A percentile compares a stretch with the other conserved stretches of the same genome.
These are phyloP conservation scores for Pseudopleuronectes americanus DNA, from an alignment of 2,797 vertebrate species.

Conservation along the genomic window DNA sequence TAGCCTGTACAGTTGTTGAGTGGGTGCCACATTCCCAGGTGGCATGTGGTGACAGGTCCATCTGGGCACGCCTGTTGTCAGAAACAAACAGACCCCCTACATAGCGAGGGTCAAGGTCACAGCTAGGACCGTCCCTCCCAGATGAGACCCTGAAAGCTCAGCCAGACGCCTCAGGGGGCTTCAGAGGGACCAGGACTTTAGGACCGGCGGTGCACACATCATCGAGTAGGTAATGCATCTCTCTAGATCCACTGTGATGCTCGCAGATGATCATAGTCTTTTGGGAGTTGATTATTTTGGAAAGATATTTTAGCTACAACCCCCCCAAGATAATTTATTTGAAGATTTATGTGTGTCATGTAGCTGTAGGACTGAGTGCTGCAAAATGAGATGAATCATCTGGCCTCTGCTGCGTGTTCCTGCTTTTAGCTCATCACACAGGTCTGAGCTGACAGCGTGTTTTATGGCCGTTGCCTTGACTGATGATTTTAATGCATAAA, in stretches of 20 bases:
- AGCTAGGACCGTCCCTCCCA: constrained; percentile 46
- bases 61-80: constrained; percentile 72
- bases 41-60: constrained; percentile 83
- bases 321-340: neutral
- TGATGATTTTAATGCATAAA: constrained; percentile 7
- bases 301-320: constrained; percentile 47
- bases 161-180: constrained; percentile 35
- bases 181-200: constrained; percentile 43
- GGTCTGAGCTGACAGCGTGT: constrained; percentile 4
- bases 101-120: constrained; percentile 71
- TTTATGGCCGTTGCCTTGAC: neutral
- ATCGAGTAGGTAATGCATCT: constrained; percentile 48
- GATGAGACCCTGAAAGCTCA: constrained; percentile 54
- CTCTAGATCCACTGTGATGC: constrained; percentile 11
- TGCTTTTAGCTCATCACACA: constrained; percentile 20
- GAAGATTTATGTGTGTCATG: constrained; percentile 18
- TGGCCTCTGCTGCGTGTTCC: neutral
- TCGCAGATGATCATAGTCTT: constrained; percentile 13
- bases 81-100: constrained; percentile 74
- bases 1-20: constrained; percentile 74
- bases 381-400: constrained; percentile 35
- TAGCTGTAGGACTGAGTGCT: constrained; percentile 1
- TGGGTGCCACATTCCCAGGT: constrained; percentile 86
- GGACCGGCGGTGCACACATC: constrained; percentile 23
- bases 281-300: constrained; percentile 58